Conservation (phyloP, 2,797 vertebrate genomes). For the Amniataba percoides region DNA sequence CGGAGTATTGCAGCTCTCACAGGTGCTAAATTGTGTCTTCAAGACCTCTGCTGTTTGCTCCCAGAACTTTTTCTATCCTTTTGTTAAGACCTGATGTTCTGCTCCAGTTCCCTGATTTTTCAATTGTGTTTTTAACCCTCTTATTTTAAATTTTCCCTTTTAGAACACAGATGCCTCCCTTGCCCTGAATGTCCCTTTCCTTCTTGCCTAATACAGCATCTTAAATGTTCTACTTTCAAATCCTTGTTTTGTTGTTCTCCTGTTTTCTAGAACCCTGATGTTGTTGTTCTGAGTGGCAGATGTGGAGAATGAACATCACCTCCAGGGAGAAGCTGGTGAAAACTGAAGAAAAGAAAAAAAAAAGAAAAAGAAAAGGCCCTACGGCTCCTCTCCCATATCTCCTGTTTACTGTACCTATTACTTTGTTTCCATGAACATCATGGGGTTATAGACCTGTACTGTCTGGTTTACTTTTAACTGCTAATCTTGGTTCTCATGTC, state of each 20-base stretch:
- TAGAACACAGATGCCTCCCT: neutral
- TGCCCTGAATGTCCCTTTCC: neutral
- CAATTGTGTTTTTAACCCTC: neutral
- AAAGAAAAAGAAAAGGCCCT: conserved; percentile 51
- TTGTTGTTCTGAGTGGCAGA: conserved; percentile 55
- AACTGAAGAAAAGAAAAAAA: conserved; percentile 61
- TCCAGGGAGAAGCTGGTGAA: conserved; percentile 57
- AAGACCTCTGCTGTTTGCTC: neutral
- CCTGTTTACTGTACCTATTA: conserved; percentile 66
- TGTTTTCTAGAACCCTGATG: conserved; percentile 76
- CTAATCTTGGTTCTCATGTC: conserved; percentile 61
- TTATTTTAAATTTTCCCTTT: conserved; percentile 19
- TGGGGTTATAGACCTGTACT: conserved; percentile 54
- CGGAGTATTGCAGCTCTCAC: neutral
- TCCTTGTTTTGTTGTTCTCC: conserved; percentile 24
- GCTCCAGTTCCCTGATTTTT: neutral
- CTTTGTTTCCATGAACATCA: conserved; percentile 68
- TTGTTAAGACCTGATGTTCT: conserved; percentile 6
- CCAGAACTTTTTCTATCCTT: neutral
- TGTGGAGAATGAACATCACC: conserved; percentile 53
- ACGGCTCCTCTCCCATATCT: conserved; percentile 56
- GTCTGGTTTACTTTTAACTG: conserved; percentile 62
- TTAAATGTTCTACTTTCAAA: conserved; percentile 14
- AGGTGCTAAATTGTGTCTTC: conserved; percentile 28
- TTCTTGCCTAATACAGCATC: neutral